These are phyloP conservation scores for Drosophila busckii DNA, from an alignment of 1,140 invertebrate species.

Conservation along the genomic window DNA sequence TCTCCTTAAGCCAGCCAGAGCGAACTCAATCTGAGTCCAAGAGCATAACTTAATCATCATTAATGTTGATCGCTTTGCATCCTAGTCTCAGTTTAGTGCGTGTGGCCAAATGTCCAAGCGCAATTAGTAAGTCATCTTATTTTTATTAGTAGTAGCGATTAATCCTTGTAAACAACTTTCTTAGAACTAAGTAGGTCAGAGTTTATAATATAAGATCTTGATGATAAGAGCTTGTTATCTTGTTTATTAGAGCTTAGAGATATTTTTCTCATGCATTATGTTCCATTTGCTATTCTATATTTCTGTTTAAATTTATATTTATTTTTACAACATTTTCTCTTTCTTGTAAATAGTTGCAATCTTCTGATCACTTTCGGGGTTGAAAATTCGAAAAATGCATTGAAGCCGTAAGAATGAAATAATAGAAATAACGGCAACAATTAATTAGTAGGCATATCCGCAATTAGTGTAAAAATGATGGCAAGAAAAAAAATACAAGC, in stretches of 20 bases:
- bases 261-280: too few relatives aligned
- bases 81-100: slow-evolving; percentile 16
- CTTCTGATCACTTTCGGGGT: slow-evolving; percentile 1
- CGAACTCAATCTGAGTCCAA: neutral
- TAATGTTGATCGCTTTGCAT: slow-evolving; percentile 25
- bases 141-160: slow-evolving; percentile 40
- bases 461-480: slow-evolving; percentile 68
- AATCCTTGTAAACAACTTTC: neutral
- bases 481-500: slow-evolving; percentile 35
- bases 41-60: slow-evolving; percentile 51
- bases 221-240: neutral
- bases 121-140: slow-evolving; percentile 55
- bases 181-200: slow-evolving; percentile 6
- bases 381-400: neutral
- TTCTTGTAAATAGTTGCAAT: too few relatives aligned
- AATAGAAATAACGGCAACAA: slow-evolving; percentile 24
- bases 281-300: too few relatives aligned
- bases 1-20: slow-evolving; percentile 28
- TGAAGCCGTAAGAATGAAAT: too few relatives aligned
- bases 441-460: slow-evolving; percentile 67
- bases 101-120: slow-evolving; percentile 34
- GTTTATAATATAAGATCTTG: neutral
- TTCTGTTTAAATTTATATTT: too few relatives aligned
- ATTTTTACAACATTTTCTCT: too few relatives aligned
- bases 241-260: too few relatives aligned